Conservation (phyloP, 2,113 vertebrate species). For the Rallus limicola region DNA sequence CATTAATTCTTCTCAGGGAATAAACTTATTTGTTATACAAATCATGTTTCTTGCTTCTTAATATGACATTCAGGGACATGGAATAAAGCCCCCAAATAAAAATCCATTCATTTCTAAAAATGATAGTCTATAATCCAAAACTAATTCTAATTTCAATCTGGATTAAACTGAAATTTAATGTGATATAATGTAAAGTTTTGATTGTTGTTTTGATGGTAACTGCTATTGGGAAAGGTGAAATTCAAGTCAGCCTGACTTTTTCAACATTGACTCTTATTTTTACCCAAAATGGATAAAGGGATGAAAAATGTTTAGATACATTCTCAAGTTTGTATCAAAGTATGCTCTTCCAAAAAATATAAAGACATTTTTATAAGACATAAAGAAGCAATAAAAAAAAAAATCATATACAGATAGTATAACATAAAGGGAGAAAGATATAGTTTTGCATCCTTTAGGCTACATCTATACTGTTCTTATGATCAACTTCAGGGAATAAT, state of each 20-base stretch:
- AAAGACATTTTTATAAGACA: neutral
- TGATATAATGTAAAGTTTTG: neutral
- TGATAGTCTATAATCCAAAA: neutral
- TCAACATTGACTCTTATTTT: neutral
- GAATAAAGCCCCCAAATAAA: neutral
- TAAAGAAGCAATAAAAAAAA: neutral
- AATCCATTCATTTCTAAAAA: neutral
- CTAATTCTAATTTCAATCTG: neutral
- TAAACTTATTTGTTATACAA: neutral
- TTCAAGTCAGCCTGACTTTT: neutral
- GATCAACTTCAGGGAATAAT: neutral
- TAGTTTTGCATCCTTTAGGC: neutral
- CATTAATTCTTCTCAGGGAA: neutral
- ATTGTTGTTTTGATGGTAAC: neutral
- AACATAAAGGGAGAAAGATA: neutral
- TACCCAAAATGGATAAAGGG: neutral
- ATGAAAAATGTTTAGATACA: neutral
- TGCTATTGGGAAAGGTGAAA: neutral
- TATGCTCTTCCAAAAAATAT: neutral
- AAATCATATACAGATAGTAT: neutral
- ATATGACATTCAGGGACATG: neutral
- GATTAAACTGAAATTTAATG: neutral
- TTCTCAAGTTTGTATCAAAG: neutral
- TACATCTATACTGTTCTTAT: neutral
- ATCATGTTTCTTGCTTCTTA: neutral